phyloP scores from a whole-genome alignment of 2,888 invertebrate species.

The Sinhomidia bicolor region DNA sequence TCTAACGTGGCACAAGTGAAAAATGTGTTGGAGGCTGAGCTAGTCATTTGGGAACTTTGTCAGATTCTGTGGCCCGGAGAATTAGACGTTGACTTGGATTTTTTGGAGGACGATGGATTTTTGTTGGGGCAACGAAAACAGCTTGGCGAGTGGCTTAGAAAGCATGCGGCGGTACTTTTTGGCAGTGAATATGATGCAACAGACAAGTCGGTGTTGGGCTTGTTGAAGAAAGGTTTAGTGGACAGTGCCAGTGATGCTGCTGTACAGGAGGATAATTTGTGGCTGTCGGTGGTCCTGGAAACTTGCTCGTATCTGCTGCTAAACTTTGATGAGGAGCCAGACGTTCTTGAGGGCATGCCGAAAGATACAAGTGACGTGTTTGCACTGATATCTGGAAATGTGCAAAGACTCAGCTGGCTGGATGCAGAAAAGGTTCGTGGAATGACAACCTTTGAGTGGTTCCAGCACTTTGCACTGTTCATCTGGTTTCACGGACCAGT shows the following conservation, averaged over 20 bases:
- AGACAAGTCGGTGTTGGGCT: constrained; percentile 70
- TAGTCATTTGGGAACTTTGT: constrained; percentile 86
- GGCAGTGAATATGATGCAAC: constrained; percentile 59
- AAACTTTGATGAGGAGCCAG: constrained; percentile 61
- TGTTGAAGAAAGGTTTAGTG: constrained; percentile 75
- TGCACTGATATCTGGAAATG: constrained; percentile 70
- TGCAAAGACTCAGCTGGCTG: constrained; percentile 56
- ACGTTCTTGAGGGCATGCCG: constrained; percentile 71
- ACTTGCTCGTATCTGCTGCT: constrained; percentile 59
- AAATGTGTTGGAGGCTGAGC: constrained; percentile 54
- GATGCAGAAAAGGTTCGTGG: constrained; percentile 40
- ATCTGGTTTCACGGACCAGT: constrained; percentile 85
- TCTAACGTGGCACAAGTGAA: background rate
- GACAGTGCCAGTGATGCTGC: constrained; percentile 75
- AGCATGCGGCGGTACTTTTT: constrained; percentile 74
- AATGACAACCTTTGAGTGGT: constrained; percentile 87
- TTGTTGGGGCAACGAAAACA: constrained; percentile 70
- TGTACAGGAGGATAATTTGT: constrained; percentile 68
- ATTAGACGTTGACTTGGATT: constrained; percentile 11
- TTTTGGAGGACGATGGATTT: constrained; percentile 63
- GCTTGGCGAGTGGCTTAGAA: constrained; percentile 74
- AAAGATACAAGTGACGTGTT: constrained; percentile 68
- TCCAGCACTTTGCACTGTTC: constrained; percentile 89
- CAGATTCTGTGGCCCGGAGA: constrained; percentile 88
- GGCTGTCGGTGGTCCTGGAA: constrained; percentile 68